Evolutionary conservation across 2,888 invertebrate genomes (phyloP).

Genomic region (Cremastinae sp.): DNA sequence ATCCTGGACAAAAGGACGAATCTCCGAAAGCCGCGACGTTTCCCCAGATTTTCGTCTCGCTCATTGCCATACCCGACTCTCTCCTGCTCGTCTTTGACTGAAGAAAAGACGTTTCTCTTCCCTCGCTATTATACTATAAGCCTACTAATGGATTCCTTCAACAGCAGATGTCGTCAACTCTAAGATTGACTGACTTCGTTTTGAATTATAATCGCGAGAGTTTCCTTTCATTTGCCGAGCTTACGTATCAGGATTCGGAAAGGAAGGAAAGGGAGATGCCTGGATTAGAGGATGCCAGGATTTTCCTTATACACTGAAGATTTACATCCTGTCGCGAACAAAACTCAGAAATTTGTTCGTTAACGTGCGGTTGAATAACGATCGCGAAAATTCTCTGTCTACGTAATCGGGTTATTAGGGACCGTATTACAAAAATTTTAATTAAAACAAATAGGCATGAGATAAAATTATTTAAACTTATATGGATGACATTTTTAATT

Average conservation of each 20-base stretch:
- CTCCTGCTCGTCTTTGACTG: background rate
- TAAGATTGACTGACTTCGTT: conserved; percentile 77
- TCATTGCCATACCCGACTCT: conserved; percentile 2
- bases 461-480: too few relatives aligned
- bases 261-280: background rate
- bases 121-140: conserved; percentile 64
- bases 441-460: too few relatives aligned
- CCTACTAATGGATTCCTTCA: conserved; percentile 79
- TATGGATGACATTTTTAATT: too few relatives aligned
- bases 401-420: too few relatives aligned
- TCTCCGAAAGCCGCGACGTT: conserved; percentile 63
- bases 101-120: conserved; percentile 66
- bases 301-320: conserved; percentile 49
- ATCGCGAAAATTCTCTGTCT: too few relatives aligned
- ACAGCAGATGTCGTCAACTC: conserved; percentile 75
- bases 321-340: conserved; percentile 59
- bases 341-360: conserved; percentile 42
- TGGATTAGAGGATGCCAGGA: conserved; percentile 13
- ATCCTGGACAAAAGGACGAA: conserved; percentile 77
- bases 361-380: conserved; percentile 31
- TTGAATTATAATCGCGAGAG: conserved; percentile 70
- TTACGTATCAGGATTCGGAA: background rate
- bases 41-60: conserved; percentile 35
- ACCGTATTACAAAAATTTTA: too few relatives aligned
- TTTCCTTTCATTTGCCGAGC: conserved; percentile 60